phyloP scores from a whole-genome alignment of 2,113 vertebrate genomes.

The Misgurnus mizolepis region DNA sequence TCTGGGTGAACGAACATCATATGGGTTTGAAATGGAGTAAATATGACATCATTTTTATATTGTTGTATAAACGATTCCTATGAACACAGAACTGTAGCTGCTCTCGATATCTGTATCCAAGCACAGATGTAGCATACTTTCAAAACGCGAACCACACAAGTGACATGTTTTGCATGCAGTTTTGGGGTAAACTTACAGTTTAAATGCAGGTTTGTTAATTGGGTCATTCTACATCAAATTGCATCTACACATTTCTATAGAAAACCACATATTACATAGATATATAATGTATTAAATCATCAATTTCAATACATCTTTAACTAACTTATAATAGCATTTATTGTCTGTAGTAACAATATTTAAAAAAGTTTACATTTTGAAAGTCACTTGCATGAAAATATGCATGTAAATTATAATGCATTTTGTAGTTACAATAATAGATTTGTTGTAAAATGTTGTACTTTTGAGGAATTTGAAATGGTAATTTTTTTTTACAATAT shows the following conservation, averaged over 20 bases:
- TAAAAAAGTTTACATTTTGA: background rate
- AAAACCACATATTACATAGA: too few species aligned
- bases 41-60: background rate
- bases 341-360: background rate
- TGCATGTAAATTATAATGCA: background rate
- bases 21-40: too few species aligned
- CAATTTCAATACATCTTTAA: background rate
- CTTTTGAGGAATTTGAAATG: too few species aligned
- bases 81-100: slow-evolving; percentile 27
- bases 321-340: background rate
- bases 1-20: background rate
- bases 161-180: background rate
- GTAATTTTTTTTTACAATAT: too few species aligned
- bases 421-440: background rate
- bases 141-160: background rate
- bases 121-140: slow-evolving; percentile 16
- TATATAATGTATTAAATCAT: background rate
- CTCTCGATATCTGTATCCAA: slow-evolving; percentile 1
- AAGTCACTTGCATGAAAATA: background rate
- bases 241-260: background rate
- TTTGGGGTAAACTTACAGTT: background rate
- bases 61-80: background rate
- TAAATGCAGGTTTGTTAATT: background rate
- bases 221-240: background rate
- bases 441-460: too few species aligned